Conservation (phyloP, 1,140 invertebrate genomes). For the Cherax destructor region DNA sequence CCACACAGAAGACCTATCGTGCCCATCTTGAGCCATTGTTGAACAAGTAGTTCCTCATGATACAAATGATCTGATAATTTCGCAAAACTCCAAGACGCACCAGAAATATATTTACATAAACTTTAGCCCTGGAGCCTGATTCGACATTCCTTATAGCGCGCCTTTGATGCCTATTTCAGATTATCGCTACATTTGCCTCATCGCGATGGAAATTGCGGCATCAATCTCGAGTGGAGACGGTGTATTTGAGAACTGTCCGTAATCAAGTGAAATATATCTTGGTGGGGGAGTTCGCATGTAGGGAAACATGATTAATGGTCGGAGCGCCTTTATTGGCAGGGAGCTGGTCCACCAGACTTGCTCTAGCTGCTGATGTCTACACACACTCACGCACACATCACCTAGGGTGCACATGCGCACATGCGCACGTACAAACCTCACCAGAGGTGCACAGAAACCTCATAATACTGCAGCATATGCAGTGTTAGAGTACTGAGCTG, state of each 20-base stretch:
- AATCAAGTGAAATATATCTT: conserved; percentile 6
- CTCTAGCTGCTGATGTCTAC: background rate
- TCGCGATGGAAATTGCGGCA: conserved; percentile 1
- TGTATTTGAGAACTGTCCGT: conserved; percentile 16
- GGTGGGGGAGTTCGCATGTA: background rate
- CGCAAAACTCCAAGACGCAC: background rate
- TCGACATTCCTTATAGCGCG: background rate
- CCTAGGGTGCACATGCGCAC: background rate
- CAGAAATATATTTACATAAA: conserved; percentile 1
- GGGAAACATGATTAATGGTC: background rate
- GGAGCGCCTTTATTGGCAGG: background rate
- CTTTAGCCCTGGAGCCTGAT: background rate
- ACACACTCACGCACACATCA: background rate
- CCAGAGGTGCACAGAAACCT: too few species aligned
- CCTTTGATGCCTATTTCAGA: background rate
- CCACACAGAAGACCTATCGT: background rate
- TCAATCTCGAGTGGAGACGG: background rate
- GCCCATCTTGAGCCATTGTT: background rate
- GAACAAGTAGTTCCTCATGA: background rate
- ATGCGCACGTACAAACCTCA: background rate
- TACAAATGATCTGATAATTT: background rate
- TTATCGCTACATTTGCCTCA: background rate
- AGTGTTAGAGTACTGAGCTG: too few species aligned
- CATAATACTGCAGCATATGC: too few species aligned
- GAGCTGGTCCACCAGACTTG: background rate